Conservation (phyloP, 23 tunicate genomes). For the Halocynthia aurantium region DNA sequence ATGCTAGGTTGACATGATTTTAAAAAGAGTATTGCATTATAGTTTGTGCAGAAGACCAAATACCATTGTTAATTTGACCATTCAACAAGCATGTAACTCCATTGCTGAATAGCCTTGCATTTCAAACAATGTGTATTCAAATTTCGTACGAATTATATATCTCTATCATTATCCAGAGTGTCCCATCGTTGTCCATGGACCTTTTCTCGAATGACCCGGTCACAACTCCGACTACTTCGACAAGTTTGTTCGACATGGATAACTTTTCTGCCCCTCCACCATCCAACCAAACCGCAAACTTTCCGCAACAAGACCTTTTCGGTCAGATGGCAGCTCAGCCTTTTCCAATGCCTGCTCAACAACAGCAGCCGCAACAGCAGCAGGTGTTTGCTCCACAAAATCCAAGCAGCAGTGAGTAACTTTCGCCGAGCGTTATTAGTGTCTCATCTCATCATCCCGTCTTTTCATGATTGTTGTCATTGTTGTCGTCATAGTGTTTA, state of each 20-base stretch:
- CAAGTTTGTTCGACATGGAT: slow-evolving; percentile 16
- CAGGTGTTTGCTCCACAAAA: neutral
- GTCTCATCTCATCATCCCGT: neutral
- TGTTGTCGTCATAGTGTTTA: slow-evolving; percentile 7
- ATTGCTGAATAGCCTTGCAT: neutral
- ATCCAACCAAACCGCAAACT: neutral
- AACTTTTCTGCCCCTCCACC: neutral
- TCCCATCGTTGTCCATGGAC: neutral
- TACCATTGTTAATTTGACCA: too few relatives aligned
- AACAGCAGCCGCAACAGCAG: neutral
- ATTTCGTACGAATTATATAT: neutral
- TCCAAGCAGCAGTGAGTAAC: slow-evolving; percentile 1
- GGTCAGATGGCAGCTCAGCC: slow-evolving; percentile 16
- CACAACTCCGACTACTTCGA: neutral
- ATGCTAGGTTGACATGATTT: too few relatives aligned
- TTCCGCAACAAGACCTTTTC: slow-evolving; percentile 10
- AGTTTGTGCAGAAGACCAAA: too few relatives aligned
- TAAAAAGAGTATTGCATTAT: too few relatives aligned
- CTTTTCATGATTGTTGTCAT: neutral
- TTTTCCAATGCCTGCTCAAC: neutral
- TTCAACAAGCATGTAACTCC: neutral
- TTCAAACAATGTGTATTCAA: neutral
- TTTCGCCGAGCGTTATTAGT: neutral
- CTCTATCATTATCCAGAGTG: neutral
- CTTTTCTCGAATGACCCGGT: slow-evolving; percentile 17